Conservation (phyloP, 2,888 invertebrate species). For the Heliconius hortense region DNA sequence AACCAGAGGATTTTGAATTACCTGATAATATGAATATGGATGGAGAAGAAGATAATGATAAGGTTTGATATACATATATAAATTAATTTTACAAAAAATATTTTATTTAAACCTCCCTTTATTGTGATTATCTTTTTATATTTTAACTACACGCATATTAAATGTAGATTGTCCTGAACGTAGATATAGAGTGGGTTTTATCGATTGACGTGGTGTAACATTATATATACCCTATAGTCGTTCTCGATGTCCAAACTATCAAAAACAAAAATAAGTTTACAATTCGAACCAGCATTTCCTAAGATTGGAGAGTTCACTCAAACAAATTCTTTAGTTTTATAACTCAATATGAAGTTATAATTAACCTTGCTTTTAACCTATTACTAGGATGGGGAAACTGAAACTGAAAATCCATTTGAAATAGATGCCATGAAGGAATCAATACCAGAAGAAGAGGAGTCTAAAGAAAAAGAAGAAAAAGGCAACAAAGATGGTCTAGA, state of each 20-base stretch:
- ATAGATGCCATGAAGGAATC: constrained; percentile 89
- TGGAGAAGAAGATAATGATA: constrained; percentile 84
- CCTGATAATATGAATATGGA: constrained; percentile 94
- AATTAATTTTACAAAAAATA: not conserved
- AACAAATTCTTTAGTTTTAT: no score
- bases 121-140: no score
- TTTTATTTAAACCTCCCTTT: not conserved
- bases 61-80: constrained; percentile 49
- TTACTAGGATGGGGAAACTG: constrained; percentile 77
- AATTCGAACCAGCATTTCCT: not conserved
- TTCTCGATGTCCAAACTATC: not conserved
- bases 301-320: not conserved
- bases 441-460: constrained; percentile 65
- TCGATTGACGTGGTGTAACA: not conserved
- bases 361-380: not conserved
- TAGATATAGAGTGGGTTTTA: not conserved
- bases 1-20: constrained; percentile 93
- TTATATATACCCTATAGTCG: not conserved
- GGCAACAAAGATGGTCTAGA: constrained; percentile 71
- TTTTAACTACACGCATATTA: not conserved
- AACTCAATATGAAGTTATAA: not conserved
- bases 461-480: constrained; percentile 63
- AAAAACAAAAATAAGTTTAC: not conserved
- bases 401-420: constrained; percentile 92
- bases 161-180: no score